Conservation (phyloP, 2,113 vertebrate genomes). For the Varanus komodoensis region DNA sequence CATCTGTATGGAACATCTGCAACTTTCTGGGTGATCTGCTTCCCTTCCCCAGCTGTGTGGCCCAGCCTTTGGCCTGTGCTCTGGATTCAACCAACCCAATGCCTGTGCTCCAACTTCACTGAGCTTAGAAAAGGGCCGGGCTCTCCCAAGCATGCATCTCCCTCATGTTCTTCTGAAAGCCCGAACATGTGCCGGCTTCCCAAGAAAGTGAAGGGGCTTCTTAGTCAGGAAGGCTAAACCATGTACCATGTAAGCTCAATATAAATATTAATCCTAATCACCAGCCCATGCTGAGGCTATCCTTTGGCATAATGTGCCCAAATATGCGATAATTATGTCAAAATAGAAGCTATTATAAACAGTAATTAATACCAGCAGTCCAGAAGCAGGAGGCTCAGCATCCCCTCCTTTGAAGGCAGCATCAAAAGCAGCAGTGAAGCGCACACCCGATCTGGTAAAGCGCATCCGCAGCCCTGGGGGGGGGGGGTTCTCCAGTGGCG, state of each 20-base stretch:
- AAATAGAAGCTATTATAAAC: conserved; percentile 60
- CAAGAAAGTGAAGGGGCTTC: conserved; percentile 66
- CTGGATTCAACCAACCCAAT: too few relatives aligned
- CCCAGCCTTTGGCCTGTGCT: too few relatives aligned
- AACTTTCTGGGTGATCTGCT: too few relatives aligned
- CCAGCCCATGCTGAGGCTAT: conserved; percentile 58
- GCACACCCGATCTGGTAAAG: conserved; percentile 47
- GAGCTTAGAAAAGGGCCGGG: background rate
- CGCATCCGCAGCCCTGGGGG: conserved; percentile 14
- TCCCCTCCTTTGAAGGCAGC: conserved; percentile 41
- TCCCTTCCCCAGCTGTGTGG: too few relatives aligned
- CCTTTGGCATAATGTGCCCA: conserved; percentile 64
- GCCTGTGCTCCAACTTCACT: too few relatives aligned
- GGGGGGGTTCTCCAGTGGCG: conserved; percentile 29
- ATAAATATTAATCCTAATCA: conserved; percentile 73
- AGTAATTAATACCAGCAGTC: conserved; percentile 59
- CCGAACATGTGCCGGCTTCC: conserved; percentile 60
- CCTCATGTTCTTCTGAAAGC: background rate
- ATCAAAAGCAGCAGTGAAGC: conserved; percentile 52
- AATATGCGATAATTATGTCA: conserved; percentile 58
- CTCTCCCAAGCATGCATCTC: too few relatives aligned
- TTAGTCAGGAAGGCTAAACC: conserved; percentile 59
- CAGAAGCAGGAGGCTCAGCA: conserved; percentile 54
- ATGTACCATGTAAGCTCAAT: conserved; percentile 59
- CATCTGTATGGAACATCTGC: too few relatives aligned